Percentiles rank a stretch among this genome's conserved stretches.
Conservation (phyloP, 2,888 invertebrate species). For the Xanthia togata region DNA sequence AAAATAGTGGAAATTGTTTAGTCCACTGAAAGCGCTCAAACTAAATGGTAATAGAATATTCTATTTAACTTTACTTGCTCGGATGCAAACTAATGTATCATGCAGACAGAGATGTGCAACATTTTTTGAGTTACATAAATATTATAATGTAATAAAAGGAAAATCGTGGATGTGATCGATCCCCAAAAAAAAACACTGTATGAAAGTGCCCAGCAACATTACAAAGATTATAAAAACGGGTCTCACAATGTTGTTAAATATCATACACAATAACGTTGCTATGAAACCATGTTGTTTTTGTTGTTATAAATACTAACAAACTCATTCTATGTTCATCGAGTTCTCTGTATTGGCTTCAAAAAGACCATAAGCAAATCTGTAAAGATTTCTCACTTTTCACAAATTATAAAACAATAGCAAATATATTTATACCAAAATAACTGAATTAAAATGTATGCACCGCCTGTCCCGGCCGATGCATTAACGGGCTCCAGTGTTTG, state of each 20-base stretch:
- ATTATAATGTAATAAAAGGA: background rate
- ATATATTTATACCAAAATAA: background rate
- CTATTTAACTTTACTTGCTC: slow-evolving; percentile 53
- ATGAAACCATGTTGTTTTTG: background rate
- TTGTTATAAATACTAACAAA: background rate
- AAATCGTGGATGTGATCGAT: background rate
- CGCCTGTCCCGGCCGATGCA: slow-evolving; percentile 22
- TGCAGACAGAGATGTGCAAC: slow-evolving; percentile 17
- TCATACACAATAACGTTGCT: too few relatives aligned
- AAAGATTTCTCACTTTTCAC: background rate
- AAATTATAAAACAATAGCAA: background rate
- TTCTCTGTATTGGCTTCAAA: background rate
- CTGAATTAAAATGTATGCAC: slow-evolving; percentile 30
- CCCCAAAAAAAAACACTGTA: background rate
- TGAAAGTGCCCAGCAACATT: background rate
- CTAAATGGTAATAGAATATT: slow-evolving; percentile 56
- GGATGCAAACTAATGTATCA: slow-evolving; percentile 36
- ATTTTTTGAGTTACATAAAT: slow-evolving; percentile 14
- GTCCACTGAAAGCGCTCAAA: slow-evolving; percentile 47
- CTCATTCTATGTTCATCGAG: background rate
- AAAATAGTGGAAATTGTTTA: slow-evolving; percentile 54
- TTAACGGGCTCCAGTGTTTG: slow-evolving; percentile 44
- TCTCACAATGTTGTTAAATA: background rate
- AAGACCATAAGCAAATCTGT: background rate
- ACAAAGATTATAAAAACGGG: background rate